Evolutionary conservation across 2,797 vertebrate species (phyloP).

Genomic region (Crocidura indochinensis): DNA sequence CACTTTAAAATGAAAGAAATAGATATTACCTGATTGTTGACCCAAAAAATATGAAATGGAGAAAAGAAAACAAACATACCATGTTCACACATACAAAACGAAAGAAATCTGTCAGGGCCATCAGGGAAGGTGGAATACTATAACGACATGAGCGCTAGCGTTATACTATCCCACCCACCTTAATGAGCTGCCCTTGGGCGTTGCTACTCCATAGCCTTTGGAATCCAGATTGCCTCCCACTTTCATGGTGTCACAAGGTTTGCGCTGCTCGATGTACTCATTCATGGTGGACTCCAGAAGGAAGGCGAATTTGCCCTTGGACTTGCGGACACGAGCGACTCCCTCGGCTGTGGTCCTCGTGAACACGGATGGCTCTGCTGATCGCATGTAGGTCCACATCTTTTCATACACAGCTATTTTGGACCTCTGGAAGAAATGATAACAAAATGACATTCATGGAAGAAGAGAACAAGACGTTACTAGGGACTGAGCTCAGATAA

Average conservation of each 20-base stretch:
- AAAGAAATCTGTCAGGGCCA: constrained; percentile 94
- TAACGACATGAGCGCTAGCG: constrained; percentile 98
- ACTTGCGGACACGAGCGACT: constrained; percentile 98
- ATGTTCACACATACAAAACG: constrained; percentile 91
- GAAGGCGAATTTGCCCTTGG: constrained; percentile 99
- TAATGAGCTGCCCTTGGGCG: constrained; percentile 99
- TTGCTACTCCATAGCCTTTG: constrained; percentile 99
- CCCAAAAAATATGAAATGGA: constrained; percentile 91
- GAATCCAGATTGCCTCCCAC: constrained; percentile 99
- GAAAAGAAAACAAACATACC: constrained; percentile 89
- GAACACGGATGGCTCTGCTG: constrained; percentile 98
- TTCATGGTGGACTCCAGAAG: constrained; percentile 99
- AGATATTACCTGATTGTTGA: constrained; percentile 93
- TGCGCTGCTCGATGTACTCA: constrained; percentile 99
- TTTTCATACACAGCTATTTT: constrained; percentile 99
- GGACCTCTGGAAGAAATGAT: constrained; percentile 95
- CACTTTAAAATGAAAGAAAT: constrained; percentile 84
- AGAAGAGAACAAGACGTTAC: constrained; percentile 79
- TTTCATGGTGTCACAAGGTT: constrained; percentile 99
- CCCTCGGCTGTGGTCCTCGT: constrained; percentile 98
- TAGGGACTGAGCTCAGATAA: constrained; percentile 26
- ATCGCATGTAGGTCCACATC: constrained; percentile 99
- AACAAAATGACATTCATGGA: constrained; percentile 87
- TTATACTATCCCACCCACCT: constrained; percentile 99
- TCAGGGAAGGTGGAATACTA: constrained; percentile 99